phyloP scores from a whole-genome alignment of 2,888 invertebrate species.

The Coleophora deauratella region DNA sequence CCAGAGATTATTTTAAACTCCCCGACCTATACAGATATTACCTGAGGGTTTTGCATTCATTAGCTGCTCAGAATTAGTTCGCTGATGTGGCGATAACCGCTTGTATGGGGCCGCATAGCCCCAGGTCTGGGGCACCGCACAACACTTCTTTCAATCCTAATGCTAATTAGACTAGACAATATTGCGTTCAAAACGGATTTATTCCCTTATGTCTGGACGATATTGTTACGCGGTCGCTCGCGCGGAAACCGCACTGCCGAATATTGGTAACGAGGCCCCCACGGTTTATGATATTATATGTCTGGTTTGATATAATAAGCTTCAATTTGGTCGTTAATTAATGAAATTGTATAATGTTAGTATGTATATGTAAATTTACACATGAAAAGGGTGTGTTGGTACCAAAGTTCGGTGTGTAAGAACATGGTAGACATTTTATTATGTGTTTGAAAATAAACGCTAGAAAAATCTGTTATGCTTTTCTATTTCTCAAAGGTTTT shows the following conservation, averaged over 20 bases:
- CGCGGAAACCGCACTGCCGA: constrained; percentile 36
- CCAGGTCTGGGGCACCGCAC: neutral
- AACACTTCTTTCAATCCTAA: constrained; percentile 59
- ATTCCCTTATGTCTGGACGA: constrained; percentile 65
- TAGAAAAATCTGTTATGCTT: no score
- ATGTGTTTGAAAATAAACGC: no score
- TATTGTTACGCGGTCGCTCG: constrained; percentile 58
- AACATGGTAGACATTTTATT: no score
- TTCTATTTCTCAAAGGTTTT: no score
- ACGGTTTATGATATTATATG: neutral
- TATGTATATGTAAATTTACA: no score
- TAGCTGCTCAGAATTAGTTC: constrained; percentile 37
- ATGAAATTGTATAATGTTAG: neutral
- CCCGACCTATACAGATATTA: constrained; percentile 29
- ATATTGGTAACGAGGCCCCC: constrained; percentile 5
- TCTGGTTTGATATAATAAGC: neutral
- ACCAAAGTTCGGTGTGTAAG: no score
- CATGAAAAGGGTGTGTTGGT: no score
- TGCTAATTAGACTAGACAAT: constrained; percentile 70
- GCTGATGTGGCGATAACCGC: constrained; percentile 63
- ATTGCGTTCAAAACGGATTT: constrained; percentile 60
- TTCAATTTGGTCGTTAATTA: neutral
- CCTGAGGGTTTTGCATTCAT: constrained; percentile 59
- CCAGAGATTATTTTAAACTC: constrained; percentile 17
- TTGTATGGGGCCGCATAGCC: constrained; percentile 53